Base-by-base conservation (phyloP, 2,888 invertebrate species). In the Scaeva pyrastri region DNA sequence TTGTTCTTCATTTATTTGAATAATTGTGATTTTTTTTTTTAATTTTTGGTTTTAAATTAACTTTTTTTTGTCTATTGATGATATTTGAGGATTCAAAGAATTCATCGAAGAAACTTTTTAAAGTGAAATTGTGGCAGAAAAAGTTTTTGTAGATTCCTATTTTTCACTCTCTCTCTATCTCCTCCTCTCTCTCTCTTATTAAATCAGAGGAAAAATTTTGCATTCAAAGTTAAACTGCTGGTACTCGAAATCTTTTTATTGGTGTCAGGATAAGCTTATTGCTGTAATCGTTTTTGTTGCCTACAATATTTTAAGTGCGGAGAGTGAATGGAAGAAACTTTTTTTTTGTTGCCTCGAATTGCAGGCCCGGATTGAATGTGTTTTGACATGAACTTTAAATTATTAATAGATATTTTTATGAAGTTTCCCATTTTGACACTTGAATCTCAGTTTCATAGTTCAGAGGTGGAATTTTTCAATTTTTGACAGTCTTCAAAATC, bases 251-350 rank as follows among this genome's bases (percentile, higher is more conserved):
- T 48, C 26, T 74, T 50, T 66, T 72, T 79, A 64, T 50, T 48
- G 70, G 36, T 66, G 48, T 48, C 48, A 48, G 50, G 50, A 77
- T 60, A 77, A 77, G 70, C 60, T 21, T 45, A 70, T 41, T 60
- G 60, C 52, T 52, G 26, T 70, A 60, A 60, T 58, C 21, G 41
- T 77, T 77, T 50, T 31, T 68, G 58, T 60, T 39, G 60, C 50
- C 52, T 70, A 43, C 23, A 68, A 39, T 11, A 11, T 48, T 68
- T 64, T 23, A 55, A 5, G 7, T 41, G 68, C 5, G 43, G 55
- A 26, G 0, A 26, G 0, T 75, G 14, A 6, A 36, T n/a, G 2
- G 19, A 4, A 4, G 19, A 16, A 66, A 16, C 5, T 48, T 12
- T 31, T 66, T 16, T 31, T 36, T 31, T 56, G 70, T 48, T 66